phyloP scores from a whole-genome alignment of 2,888 invertebrate species.

The Melipona bicolor region DNA sequence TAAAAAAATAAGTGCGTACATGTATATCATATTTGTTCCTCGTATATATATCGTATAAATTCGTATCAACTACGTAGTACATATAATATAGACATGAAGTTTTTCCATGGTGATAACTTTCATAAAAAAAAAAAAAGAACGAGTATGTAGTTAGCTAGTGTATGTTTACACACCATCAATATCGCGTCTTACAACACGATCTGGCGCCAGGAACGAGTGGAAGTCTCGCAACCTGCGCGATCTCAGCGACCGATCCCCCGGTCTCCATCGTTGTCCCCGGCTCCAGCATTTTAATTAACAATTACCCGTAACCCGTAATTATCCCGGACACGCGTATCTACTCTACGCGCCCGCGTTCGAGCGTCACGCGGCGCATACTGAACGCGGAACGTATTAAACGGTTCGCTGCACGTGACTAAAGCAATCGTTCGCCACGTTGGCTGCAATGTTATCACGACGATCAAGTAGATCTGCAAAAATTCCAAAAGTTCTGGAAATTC shows the following conservation, averaged over 20 bases:
- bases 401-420: constrained; percentile 39
- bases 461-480: too few species aligned
- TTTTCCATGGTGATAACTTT: too few species aligned
- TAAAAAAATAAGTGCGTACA: too few species aligned
- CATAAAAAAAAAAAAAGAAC: too few species aligned
- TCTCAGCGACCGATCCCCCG: not conserved
- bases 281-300: constrained; percentile 50
- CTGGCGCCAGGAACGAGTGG: not conserved
- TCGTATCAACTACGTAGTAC: too few species aligned
- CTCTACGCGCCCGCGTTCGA: not conserved
- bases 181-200: not conserved
- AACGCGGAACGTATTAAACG: constrained; percentile 38
- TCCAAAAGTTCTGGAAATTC: too few species aligned
- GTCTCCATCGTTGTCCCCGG: not conserved
- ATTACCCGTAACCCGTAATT: constrained; percentile 50
- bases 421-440: constrained; percentile 3
- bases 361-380: not conserved
- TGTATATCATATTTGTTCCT: too few species aligned
- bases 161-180: not conserved
- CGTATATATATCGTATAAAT: too few species aligned
- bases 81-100: too few species aligned
- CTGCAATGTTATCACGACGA: too few species aligned
- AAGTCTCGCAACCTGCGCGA: constrained; percentile 6
- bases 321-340: constrained; percentile 18
- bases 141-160: too few species aligned